Conservation (phyloP, 2,113 vertebrate species). For the Hemichromis elongatus region DNA sequence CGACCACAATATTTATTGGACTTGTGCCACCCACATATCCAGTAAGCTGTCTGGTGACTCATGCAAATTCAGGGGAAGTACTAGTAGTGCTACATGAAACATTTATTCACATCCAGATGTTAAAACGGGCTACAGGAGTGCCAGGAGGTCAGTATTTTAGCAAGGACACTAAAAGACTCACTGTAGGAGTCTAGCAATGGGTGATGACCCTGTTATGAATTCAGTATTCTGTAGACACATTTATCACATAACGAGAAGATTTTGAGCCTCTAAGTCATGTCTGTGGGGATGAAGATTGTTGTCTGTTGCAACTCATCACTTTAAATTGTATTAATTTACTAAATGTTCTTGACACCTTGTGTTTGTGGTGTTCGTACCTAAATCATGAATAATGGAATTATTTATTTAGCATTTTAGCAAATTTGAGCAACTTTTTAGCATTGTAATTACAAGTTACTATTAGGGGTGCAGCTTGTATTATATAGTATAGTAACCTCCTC, state of each 20-base stretch:
- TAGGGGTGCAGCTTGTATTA: no score
- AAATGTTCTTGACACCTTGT: neutral
- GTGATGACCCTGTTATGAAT: neutral
- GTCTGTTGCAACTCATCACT: neutral
- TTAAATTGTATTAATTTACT: neutral
- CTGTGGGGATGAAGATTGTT: neutral
- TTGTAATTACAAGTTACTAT: neutral
- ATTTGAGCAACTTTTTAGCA: no score
- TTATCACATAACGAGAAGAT: neutral
- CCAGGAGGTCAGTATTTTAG: neutral
- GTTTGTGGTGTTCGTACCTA: neutral
- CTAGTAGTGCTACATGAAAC: neutral
- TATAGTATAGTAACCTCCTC: no score
- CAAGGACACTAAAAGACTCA: neutral
- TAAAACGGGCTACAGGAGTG: neutral
- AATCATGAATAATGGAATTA: neutral
- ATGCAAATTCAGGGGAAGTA: neutral
- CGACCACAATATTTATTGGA: neutral
- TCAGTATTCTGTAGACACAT: neutral
- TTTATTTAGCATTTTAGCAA: no score
- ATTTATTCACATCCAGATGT: neutral
- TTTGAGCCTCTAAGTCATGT: accelerated
- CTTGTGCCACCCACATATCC: neutral
- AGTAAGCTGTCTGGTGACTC: neutral
- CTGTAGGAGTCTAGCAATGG: neutral